phyloP scores from a whole-genome alignment of 2,888 invertebrate species.

The Andricus quercusramuli region DNA sequence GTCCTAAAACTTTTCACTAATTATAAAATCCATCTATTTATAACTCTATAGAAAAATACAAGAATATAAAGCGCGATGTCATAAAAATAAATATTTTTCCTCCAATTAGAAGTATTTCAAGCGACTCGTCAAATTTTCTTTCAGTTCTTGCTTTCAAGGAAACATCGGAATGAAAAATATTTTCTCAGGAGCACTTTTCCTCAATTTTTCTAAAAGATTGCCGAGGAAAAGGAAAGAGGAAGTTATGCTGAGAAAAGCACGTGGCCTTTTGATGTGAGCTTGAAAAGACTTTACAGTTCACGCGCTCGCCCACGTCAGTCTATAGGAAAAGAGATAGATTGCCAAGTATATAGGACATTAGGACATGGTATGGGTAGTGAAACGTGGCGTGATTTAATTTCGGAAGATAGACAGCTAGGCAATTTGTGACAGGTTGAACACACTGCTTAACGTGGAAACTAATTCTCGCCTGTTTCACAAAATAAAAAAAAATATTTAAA shows the following conservation, averaged over 20 bases:
- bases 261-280: slow-evolving; percentile 9
- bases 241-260: background rate
- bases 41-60: too few species aligned
- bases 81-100: background rate
- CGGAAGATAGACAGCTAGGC: slow-evolving; percentile 7
- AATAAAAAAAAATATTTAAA: background rate
- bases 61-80: too few species aligned
- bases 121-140: background rate
- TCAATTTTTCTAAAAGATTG: too few species aligned
- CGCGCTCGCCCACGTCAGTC: slow-evolving; percentile 7
- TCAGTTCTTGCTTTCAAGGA: background rate
- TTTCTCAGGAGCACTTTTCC: background rate
- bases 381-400: slow-evolving; percentile 34
- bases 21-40: too few species aligned
- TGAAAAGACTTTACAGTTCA: slow-evolving; percentile 25
- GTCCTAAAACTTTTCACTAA: too few species aligned
- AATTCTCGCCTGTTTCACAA: background rate
- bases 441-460: slow-evolving; percentile 16
- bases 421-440: slow-evolving; percentile 31
- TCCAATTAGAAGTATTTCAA: background rate
- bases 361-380: slow-evolving; percentile 10
- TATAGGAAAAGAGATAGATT: slow-evolving; percentile 20
- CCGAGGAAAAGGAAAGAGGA: background rate
- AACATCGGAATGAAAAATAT: background rate
- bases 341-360: slow-evolving; percentile 21